A percentile compares a stretch with the other conserved stretches of the same genome.
Conservation (phyloP, 2,797 vertebrate species). For the Enteromius thamalakanensis region DNA sequence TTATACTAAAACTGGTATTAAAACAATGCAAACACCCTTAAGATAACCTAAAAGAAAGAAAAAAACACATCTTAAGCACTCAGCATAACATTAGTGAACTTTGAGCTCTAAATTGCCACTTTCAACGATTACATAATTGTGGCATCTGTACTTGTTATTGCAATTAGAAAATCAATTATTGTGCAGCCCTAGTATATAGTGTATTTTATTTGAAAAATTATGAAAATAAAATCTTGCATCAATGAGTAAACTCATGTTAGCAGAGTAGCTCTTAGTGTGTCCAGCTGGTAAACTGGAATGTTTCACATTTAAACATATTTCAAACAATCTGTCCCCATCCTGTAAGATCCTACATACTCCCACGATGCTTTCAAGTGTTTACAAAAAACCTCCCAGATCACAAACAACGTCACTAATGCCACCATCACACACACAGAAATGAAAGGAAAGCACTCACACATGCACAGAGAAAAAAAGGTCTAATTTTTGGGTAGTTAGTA, state of each 20-base stretch:
- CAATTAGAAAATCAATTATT: no score
- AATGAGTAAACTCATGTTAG: slow-evolving; percentile 7
- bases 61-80: no score
- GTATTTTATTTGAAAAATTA: no score
- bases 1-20: no score
- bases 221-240: not conserved
- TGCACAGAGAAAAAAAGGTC: slow-evolving; percentile 19
- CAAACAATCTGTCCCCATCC: slow-evolving; percentile 27
- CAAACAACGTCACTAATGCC: slow-evolving; percentile 24
- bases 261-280: not conserved
- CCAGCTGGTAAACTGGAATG: not conserved
- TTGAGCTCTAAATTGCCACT: no score
- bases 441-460: slow-evolving; percentile 25
- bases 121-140: no score
- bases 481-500: not conserved
- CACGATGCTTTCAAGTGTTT: slow-evolving; percentile 34
- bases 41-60: no score
- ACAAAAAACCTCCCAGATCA: slow-evolving; percentile 12
- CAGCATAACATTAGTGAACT: no score
- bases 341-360: slow-evolving; percentile 22
- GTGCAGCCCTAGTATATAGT: no score
- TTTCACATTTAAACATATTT: slow-evolving; percentile 37
- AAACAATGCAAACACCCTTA: no score
- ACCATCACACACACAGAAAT: slow-evolving; percentile 15
- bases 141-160: no score